Base-by-base conservation (phyloP, 2,888 invertebrate species). In the Venusia cambrica region DNA sequence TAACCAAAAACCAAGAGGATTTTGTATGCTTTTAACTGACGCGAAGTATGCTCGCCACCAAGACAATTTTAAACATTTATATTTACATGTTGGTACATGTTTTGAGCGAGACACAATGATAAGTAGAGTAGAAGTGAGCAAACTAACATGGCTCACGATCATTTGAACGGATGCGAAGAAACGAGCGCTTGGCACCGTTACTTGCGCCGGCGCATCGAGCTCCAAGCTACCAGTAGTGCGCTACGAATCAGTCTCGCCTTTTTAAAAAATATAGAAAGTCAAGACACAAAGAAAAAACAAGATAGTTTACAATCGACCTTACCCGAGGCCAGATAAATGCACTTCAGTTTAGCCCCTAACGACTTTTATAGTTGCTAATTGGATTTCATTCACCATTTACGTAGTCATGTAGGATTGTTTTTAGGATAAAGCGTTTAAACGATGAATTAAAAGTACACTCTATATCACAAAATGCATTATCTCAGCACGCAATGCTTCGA, bases 391-490 rank as follows among this genome's bases (percentile, higher is more conserved):
- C 59, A 64, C 59, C 61, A 65, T 61, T 52, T 51, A 57, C 54
- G 51, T 61, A 61, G 49, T n/a, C n/a, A n/a, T n/a, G n/a, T n/a
- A n/a, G n/a, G n/a, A n/a, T n/a, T n/a, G n/a, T n/a, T n/a, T n/a
- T n/a, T n/a, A n/a, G n/a, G n/a, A 19, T 52, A 57, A 63, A 65
- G 61, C 66, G 57, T 63, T 64, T 62, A 65, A 14, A 36, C 54
- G 66, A 73, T 74, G 73, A 69, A 66, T 73, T 68, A 62, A 58
- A 65, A 71, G 70, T 76, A 79, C 72, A 78, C 64, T 74, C 62
- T 67, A 78, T 85, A 87, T 87, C 85, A 87, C 85, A 85, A 76
- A 67, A 74, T 70, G 73, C 73, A 69, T 31, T 66, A 62, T 67
- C 65, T 57, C 58, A 60, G 69, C 71, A 70, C 66, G 57, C 51